Base-by-base conservation (phyloP, 2,113 vertebrate species). In the Percopsis transmontana region DNA sequence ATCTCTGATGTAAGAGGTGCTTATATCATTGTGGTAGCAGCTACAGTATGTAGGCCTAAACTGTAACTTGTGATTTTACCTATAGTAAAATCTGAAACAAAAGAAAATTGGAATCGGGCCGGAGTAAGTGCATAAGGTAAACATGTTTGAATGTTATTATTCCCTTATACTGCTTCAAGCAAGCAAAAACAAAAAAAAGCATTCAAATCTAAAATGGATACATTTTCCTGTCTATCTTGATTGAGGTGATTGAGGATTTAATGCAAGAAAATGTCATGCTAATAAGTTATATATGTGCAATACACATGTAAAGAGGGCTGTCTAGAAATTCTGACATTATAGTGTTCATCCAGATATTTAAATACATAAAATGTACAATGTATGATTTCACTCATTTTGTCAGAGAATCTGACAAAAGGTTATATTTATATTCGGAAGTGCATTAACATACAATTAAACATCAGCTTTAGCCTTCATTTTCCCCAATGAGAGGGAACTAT, bases 381-480 rank as follows among this genome's bases (percentile, higher is more conserved):
- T 57, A 8, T 33, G 40, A 13, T 24, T 16, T 27, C 42, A 68
- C 58, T 48, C 6, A 64, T 65, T 58, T 7, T 33, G n/a, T 40
- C 39, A 40, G 39, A 64, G 58, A 61, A 38, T 20, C 48, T 60
- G 54, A 60, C 41, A 15, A 40, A 48, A 65, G 15, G 51, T 66
- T 33, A 14, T 62, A 18, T 58, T 77, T 44, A 67, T 60, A 45
- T 7, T 20, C 5, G 8, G 18, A 53, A 48, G 48, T 42, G 62
- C 54, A 72, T 56, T 74, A 79, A 58, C 54, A 66, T 58, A 69
- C 64, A 63, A 75, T 76, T 64, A 72, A 18, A 53, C 76, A 65
- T 18, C 50, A 61, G 15, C 61, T 79, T 79, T 78, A 87, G 71
- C 79, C 78, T 88, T 87, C 84, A 61, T 61, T 21, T 66, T 61